phyloP scores from a whole-genome alignment of 2,888 invertebrate genomes.

The Phyllotreta striolata region DNA sequence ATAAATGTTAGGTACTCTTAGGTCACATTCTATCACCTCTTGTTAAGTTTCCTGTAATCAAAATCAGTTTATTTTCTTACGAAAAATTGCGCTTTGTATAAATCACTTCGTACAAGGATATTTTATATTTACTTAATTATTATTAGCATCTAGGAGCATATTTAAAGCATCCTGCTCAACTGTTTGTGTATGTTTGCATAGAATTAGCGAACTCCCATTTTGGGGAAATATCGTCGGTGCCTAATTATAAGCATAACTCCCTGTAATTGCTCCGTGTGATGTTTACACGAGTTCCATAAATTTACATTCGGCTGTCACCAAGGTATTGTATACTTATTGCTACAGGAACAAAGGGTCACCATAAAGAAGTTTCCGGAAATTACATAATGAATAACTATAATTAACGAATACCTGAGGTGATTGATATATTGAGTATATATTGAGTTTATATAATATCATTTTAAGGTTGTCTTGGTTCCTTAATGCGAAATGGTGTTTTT shows the following conservation, averaged over 20 bases:
- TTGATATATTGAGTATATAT: no score
- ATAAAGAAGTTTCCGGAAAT: not conserved
- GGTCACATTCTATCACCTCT: not conserved
- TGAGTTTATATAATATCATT: no score
- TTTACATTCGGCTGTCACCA: conserved; percentile 57
- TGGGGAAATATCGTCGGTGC: conserved; percentile 60
- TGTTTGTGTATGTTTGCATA: conserved; percentile 53
- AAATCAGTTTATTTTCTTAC: no score
- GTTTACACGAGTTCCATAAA: conserved; percentile 58
- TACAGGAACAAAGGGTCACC: conserved; percentile 29
- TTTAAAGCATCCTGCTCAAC: not conserved
- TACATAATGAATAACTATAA: no score
- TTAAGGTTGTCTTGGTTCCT: no score
- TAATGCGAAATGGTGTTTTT: no score
- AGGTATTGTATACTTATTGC: conserved; percentile 57
- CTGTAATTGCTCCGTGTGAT: conserved; percentile 59
- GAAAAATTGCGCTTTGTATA: no score
- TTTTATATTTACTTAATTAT: not conserved
- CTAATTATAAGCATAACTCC: conserved; percentile 61
- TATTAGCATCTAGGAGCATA: no score
- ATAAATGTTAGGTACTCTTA: conserved; percentile 32
- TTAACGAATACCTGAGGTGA: no score
- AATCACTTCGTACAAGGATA: conserved; percentile 1
- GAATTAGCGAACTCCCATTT: conserved; percentile 59
- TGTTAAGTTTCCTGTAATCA: no score